Evolutionary conservation across 2,113 vertebrate species (phyloP).

Genomic region (Scolopax mira): DNA sequence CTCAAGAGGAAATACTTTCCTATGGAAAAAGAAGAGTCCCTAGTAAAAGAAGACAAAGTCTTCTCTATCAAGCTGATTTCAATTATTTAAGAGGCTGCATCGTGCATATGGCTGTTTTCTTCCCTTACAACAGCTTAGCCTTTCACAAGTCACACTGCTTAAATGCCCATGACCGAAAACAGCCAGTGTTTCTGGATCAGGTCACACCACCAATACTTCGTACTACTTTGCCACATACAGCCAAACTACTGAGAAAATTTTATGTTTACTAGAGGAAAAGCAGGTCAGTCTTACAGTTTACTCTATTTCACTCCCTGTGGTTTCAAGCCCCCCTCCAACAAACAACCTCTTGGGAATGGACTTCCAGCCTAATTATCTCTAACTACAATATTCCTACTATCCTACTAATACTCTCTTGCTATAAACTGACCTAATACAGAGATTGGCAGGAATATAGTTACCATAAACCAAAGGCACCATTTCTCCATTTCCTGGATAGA

Average conservation of each 20-base stretch:
- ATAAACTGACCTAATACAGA: not conserved
- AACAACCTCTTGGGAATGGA: not conserved
- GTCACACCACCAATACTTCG: not conserved
- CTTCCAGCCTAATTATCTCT: not conserved
- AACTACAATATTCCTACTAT: not conserved
- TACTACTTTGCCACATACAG: not conserved
- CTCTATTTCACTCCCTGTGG: not conserved
- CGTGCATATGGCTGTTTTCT: not conserved
- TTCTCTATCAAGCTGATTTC: not conserved
- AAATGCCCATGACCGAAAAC: not conserved
- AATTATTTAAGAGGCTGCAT: not conserved
- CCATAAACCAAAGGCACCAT: not conserved
- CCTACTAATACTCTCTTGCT: not conserved
- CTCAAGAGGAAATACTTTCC: not conserved
- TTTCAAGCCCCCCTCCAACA: not conserved
- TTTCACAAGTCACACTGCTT: not conserved
- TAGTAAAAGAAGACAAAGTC: not conserved
- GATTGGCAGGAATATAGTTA: not conserved
- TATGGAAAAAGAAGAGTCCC: not conserved
- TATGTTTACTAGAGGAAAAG: conserved; percentile 7
- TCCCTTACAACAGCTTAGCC: not conserved
- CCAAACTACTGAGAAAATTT: not conserved
- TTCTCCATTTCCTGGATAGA: not conserved
- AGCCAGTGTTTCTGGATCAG: not conserved
- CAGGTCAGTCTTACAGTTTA: not conserved